phyloP scores from a whole-genome alignment of 2,797 vertebrate species.

The Phaenicophaeus curvirostris region DNA sequence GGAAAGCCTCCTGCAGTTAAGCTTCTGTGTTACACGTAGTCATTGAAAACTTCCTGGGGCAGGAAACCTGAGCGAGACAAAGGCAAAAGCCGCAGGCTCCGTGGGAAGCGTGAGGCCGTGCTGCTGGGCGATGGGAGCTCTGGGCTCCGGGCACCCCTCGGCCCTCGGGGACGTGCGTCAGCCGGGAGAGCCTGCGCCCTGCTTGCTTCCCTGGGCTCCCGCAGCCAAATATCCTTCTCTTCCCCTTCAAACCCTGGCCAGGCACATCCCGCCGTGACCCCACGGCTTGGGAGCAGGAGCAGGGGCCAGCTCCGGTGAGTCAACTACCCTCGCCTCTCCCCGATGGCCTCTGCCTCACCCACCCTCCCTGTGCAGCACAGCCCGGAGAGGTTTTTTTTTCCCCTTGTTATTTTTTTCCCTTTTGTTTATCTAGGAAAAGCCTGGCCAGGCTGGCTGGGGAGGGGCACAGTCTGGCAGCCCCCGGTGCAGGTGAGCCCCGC shows the following conservation, averaged over 20 bases:
- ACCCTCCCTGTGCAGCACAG: not conserved
- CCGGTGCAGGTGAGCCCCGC: not conserved
- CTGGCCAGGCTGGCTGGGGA: fast-evolving
- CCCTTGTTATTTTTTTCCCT: not conserved
- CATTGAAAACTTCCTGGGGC: not conserved
- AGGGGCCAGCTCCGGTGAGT: fast-evolving
- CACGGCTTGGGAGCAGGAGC: not conserved
- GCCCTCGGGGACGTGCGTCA: fast-evolving
- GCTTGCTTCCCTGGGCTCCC: not conserved
- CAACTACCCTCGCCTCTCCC: not conserved
- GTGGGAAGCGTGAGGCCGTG: not conserved
- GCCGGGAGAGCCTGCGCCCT: too few relatives aligned
- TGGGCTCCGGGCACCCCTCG: not conserved
- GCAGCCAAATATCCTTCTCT: not conserved
- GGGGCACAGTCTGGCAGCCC: not conserved
- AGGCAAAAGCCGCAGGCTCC: fast-evolving
- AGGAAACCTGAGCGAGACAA: not conserved
- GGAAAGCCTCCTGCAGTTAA: not conserved
- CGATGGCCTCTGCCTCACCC: fast-evolving
- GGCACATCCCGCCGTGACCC: fast-evolving
- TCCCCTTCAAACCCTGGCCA: fast-evolving
- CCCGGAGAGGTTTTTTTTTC: fast-evolving
- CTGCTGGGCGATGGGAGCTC: fast-evolving
- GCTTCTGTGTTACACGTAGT: not conserved
- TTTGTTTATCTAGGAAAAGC: not conserved